A percentile compares a stretch with the other conserved stretches of the same genome.
These are phyloP conservation scores for Amblyjoppa proteus DNA, from an alignment of 2,888 invertebrate species.

Conservation along the genomic window DNA sequence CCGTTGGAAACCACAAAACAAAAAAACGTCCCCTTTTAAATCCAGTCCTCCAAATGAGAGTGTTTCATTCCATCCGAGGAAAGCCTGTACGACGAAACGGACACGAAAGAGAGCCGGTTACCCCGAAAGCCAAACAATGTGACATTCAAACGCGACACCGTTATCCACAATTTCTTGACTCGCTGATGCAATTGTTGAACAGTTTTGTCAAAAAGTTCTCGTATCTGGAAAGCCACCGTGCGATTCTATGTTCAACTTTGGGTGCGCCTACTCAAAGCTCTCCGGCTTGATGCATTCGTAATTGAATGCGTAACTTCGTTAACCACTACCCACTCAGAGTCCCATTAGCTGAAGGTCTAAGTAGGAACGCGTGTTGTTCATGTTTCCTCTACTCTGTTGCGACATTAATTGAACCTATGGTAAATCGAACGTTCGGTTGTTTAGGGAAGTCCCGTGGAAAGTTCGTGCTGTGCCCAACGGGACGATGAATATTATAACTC, in stretches of 20 bases:
- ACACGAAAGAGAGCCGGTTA: neutral
- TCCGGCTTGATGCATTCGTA: slow-evolving; percentile 47
- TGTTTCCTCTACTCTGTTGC: slow-evolving; percentile 21
- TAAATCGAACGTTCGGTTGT: slow-evolving; percentile 47
- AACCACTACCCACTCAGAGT: slow-evolving; percentile 44
- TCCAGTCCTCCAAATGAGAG: neutral
- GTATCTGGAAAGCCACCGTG: too few relatives aligned
- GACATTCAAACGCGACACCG: neutral
- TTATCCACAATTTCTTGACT: neutral
- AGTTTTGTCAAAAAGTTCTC: neutral
- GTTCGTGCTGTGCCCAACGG: neutral
- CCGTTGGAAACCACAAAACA: neutral
- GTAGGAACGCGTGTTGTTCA: slow-evolving; percentile 26
- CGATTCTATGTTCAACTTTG: neutral
- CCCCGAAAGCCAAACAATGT: neutral
- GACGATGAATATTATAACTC: slow-evolving; percentile 1
- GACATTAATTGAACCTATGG: slow-evolving; percentile 46
- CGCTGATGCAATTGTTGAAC: neutral
- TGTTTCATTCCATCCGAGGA: neutral
- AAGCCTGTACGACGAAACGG: neutral
- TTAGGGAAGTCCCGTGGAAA: slow-evolving; percentile 22
- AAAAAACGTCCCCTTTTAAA: slow-evolving; percentile 14
- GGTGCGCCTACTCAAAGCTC: neutral
- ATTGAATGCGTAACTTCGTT: slow-evolving; percentile 59
- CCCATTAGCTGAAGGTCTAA: slow-evolving; percentile 47